Evolutionary conservation across 1,140 invertebrate species (phyloP).

Genomic region (Acromyrmex echinatior): DNA sequence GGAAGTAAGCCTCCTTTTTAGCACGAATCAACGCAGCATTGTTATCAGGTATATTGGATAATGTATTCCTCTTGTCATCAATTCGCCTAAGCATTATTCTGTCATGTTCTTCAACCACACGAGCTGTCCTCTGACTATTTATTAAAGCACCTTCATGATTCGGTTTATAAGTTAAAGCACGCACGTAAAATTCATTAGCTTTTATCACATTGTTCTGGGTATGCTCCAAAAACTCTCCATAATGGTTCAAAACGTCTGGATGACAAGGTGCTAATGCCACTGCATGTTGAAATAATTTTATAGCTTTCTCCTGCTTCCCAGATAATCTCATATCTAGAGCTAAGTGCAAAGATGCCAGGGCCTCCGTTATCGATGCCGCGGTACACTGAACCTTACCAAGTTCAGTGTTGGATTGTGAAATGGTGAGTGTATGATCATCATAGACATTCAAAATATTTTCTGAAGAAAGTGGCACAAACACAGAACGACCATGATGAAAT

Average conservation of each 20-base stretch:
- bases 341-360: conserved; percentile 93
- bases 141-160: conserved; percentile 92
- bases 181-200: conserved; percentile 93
- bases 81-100: conserved; percentile 92
- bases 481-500: conserved; percentile 53
- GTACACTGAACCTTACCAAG: conserved; percentile 67
- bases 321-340: conserved; percentile 94
- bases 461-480: conserved; percentile 79
- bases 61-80: conserved; percentile 94
- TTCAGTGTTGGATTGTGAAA: conserved; percentile 66
- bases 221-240: conserved; percentile 97
- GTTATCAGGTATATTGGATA: conserved; percentile 93
- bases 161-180: conserved; percentile 94
- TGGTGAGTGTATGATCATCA: conserved; percentile 79
- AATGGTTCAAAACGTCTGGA: conserved; percentile 96
- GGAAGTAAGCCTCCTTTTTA: conserved; percentile 97
- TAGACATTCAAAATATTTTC: conserved; percentile 79
- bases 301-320: conserved; percentile 95
- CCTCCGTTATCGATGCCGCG: conserved; percentile 89
- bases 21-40: conserved; percentile 93
- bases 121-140: conserved; percentile 94
- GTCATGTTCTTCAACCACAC: conserved; percentile 97
- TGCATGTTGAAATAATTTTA: conserved; percentile 96
- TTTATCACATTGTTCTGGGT: conserved; percentile 94
- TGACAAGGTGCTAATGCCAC: conserved; percentile 95